Conservation (phyloP, 37 sponge, comb jelly and placozoan species). For the Agelas oroides region DNA sequence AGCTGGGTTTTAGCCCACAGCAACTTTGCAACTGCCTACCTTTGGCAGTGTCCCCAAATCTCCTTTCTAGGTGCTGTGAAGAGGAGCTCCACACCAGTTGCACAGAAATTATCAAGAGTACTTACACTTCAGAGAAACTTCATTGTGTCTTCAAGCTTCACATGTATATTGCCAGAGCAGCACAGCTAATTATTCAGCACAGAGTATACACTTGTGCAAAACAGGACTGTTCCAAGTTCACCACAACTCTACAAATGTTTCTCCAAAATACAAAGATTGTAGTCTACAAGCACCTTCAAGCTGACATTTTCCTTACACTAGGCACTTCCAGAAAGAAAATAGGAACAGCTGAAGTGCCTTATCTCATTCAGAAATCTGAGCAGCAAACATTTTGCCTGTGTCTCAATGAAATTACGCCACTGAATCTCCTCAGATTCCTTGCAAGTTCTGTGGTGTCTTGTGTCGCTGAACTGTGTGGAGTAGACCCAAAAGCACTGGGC, state of each 20-base stretch:
- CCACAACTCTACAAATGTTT: not conserved
- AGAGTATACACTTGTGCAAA: not conserved
- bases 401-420: not conserved
- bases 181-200: not conserved
- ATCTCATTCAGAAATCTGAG: not conserved
- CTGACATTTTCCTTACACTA: too few relatives aligned
- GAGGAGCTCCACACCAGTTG: too few relatives aligned
- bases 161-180: too few relatives aligned
- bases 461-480: not conserved
- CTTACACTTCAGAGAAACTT: too few relatives aligned
- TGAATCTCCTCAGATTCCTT: not conserved
- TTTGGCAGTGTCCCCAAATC: not conserved
- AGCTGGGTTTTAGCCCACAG: conserved; percentile 1
- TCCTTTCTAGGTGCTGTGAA: too few relatives aligned
- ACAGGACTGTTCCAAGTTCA: not conserved
- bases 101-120: too few relatives aligned
- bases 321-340: not conserved
- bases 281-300: too few relatives aligned
- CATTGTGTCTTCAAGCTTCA: too few relatives aligned
- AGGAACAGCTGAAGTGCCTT: conserved; percentile 6
- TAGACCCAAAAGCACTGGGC: not conserved
- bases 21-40: not conserved
- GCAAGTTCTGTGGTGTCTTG: not conserved
- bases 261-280: too few relatives aligned
- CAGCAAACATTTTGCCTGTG: not conserved